Percentiles rank a stretch among this genome's conserved stretches.
phyloP scores from a whole-genome alignment of 2,888 invertebrate species.

The Pseudococcus longispinus region DNA sequence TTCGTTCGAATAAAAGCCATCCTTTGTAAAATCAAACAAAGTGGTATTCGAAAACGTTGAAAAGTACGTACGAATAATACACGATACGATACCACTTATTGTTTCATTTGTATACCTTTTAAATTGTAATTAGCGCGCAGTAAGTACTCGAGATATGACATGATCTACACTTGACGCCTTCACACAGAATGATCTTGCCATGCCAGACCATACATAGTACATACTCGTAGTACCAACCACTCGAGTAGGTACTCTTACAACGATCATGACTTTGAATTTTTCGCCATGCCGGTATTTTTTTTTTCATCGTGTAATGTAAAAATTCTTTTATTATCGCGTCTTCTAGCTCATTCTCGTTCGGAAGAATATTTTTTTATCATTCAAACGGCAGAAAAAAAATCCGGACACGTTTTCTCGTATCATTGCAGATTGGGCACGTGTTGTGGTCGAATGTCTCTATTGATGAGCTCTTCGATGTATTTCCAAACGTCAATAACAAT shows the following conservation, averaged over 20 bases:
- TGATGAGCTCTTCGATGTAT: not conserved
- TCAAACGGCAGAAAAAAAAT: not conserved
- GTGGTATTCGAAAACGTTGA: not conserved
- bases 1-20: not conserved
- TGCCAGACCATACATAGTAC: no score
- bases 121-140: slow-evolving; percentile 9
- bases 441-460: not conserved
- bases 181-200: not conserved
- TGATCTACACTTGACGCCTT: slow-evolving; percentile 19
- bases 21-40: not conserved
- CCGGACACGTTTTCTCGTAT: not conserved
- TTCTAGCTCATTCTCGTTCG: not conserved
- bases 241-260: not conserved
- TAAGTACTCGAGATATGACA: slow-evolving; percentile 41
- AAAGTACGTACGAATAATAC: not conserved
- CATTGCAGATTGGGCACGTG: not conserved
- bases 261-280: slow-evolving; percentile 40
- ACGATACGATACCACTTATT: not conserved
- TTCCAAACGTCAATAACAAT: not conserved
- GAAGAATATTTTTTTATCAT: not conserved
- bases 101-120: not conserved
- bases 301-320: not conserved
- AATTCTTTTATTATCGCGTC: not conserved
- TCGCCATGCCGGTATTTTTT: not conserved
- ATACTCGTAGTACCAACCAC: not conserved